Conservation (phyloP, 2,888 invertebrate genomes). For the Diachrysia chrysitis region DNA sequence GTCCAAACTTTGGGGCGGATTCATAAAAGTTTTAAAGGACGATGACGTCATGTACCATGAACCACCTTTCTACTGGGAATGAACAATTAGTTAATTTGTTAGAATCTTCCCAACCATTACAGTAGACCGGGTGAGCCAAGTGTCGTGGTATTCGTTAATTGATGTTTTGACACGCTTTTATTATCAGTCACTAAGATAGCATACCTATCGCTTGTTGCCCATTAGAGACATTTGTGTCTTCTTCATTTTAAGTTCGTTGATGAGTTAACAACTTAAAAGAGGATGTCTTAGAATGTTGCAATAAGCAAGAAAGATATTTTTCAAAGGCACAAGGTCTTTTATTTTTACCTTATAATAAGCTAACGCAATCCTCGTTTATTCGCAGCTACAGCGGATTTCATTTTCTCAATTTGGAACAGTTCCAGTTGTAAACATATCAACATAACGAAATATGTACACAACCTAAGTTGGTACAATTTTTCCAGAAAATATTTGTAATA, state of each 20-base stretch:
- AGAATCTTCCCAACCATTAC: conserved; percentile 78
- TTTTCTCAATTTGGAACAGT: conserved; percentile 76
- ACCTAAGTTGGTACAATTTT: conserved; percentile 5
- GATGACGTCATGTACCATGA: conserved; percentile 62
- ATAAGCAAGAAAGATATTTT: conserved; percentile 22
- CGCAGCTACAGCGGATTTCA: conserved; percentile 69
- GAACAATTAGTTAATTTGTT: conserved; percentile 78
- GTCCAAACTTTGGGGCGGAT: conserved; percentile 9
- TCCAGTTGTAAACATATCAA: conserved; percentile 73
- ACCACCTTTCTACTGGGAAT: conserved; percentile 64
- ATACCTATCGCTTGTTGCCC: conserved; percentile 28
- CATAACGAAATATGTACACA: conserved; percentile 20
- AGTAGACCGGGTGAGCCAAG: conserved; percentile 72
- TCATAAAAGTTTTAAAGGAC: conserved; percentile 27
- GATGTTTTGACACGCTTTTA: conserved; percentile 72
- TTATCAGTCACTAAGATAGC: conserved; percentile 68
- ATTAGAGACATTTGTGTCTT: background rate
- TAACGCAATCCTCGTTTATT: conserved; percentile 72
- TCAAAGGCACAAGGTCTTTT: conserved; percentile 35
- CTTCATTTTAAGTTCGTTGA: conserved; percentile 14
- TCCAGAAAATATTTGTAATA: conserved; percentile 35
- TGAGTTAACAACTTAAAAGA: background rate
- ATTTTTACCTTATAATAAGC: conserved; percentile 56
- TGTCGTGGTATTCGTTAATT: conserved; percentile 82
- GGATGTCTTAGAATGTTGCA: background rate